Base-by-base conservation (phyloP, 2,113 vertebrate species). In the Catharus bicknelli region DNA sequence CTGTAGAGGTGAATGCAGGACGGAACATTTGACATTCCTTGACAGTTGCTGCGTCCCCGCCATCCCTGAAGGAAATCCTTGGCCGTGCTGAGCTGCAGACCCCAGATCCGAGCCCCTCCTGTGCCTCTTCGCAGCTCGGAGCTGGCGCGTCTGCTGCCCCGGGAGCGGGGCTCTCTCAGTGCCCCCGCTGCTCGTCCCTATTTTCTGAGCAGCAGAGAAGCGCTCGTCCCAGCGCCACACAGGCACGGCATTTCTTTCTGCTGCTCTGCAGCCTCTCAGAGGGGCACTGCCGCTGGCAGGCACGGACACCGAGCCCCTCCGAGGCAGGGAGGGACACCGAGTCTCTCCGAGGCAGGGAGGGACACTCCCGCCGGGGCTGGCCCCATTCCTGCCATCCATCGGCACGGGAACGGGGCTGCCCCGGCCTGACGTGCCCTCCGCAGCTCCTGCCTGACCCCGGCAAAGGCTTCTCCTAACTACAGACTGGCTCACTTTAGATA, bases 211-310 rank as follows among this genome's bases (percentile, higher is more conserved):
- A 23, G 32, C 27, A 58, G 20, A 19, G 20, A n/a, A 53, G 42
- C 9, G 1, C 26, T 47, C 4, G 0, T 15, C 15, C 42, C 1
- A 0, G 3, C 36, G 64, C 36, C 50, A 11, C 0, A 1, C 2
- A 5, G 47, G 43, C 63, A 13, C 4, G 34, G 2, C 5, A 19
- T 20, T 36, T 20, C 23, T 32, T 48, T 14, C 70, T 63, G 8
- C 57, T 13, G 29, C 61, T 51, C 16, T 48, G 45, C 29, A 19
- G 9, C n/a, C 36, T n/a, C 74, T 36, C 26, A 9, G 23, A 43
- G 36, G 5, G 11, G 7, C 23, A 47, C 0, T 8, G 29, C 48
- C 40, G 32, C 23, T 9, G 3, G 30, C 36, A 13, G 34, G 29
- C 32, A 16, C 3, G 3, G 32, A 50, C 48, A 50, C 26, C 1